A percentile compares a stretch with the other conserved stretches of the same genome.
Conservation (phyloP, 2,113 vertebrate species). For the Maccullochella peelii region DNA sequence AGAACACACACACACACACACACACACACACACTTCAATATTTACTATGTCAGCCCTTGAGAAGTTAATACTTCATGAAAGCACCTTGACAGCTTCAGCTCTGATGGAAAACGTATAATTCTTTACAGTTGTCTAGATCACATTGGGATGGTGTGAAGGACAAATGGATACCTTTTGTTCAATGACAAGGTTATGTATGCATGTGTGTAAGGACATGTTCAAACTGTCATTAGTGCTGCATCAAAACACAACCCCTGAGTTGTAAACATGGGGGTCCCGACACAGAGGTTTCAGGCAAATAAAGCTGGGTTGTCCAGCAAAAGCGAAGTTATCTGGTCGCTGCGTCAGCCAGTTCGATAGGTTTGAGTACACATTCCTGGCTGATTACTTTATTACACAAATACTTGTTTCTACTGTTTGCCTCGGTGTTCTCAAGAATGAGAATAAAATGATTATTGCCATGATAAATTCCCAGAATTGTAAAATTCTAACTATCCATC, state of each 20-base stretch:
- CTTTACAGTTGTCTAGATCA: background rate
- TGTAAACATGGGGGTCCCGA: background rate
- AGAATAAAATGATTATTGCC: background rate
- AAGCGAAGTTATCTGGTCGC: too few species aligned
- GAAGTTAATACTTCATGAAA: constrained; percentile 21
- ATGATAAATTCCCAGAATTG: background rate
- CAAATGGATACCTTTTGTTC: constrained; percentile 14
- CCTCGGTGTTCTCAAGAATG: background rate
- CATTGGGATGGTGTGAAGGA: background rate
- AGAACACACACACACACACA: constrained; percentile 7
- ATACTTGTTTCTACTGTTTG: background rate
- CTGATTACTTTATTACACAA: background rate
- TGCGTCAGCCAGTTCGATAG: background rate
- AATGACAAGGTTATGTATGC: background rate
- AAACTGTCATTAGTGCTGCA: background rate
- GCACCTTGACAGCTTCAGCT: constrained; percentile 19
- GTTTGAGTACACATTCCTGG: background rate
- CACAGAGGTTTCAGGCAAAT: background rate
- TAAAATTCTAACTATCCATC: background rate
- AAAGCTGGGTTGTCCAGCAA: too few species aligned
- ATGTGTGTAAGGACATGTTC: background rate
- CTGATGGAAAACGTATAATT: constrained; percentile 16
- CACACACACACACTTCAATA: background rate
- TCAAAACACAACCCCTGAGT: background rate
- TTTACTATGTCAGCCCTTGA: constrained; percentile 5